Evolutionary conservation across 2,797 vertebrate species (phyloP).

Genomic region (Xenentodon cancila): DNA sequence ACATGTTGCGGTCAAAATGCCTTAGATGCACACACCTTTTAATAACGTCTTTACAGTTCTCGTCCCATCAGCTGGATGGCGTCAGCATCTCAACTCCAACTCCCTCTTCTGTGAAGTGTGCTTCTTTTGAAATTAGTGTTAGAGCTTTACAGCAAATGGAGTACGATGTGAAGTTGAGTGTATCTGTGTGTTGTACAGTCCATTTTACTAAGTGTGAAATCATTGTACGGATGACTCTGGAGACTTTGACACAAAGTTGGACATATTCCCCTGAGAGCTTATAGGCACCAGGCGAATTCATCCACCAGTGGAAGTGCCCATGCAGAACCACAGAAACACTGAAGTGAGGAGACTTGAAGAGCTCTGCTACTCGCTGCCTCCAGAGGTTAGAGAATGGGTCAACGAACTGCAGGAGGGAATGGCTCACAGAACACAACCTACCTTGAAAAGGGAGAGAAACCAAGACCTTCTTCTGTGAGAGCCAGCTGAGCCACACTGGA

Average conservation of each 20-base stretch:
- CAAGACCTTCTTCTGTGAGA: conserved; percentile 9
- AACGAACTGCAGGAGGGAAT: conserved; percentile 23
- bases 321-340: conserved; percentile 57
- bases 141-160: too few species aligned
- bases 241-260: conserved; percentile 37
- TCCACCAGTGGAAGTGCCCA: conserved; percentile 45
- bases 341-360: conserved; percentile 66
- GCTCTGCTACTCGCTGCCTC: conserved; percentile 43
- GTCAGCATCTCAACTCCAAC: too few species aligned
- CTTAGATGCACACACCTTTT: too few species aligned
- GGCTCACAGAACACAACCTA: conserved; percentile 13
- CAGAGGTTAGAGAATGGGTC: conserved; percentile 41
- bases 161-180: too few species aligned
- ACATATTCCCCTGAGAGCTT: conserved; percentile 38
- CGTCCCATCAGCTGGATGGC: too few species aligned
- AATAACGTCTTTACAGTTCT: too few species aligned
- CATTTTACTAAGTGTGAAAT: conserved; percentile 40
- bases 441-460: conserved; percentile 14
- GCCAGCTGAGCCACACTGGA: conserved; percentile 13
- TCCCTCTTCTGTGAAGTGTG: too few species aligned
- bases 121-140: too few species aligned
- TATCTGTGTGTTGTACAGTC: neutral
- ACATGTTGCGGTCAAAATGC: too few species aligned
- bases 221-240: conserved; percentile 21
- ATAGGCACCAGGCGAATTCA: conserved; percentile 32